Evolutionary conservation across 2,797 vertebrate genomes (phyloP).

Genomic region (Coracias cyanogaster): DNA sequence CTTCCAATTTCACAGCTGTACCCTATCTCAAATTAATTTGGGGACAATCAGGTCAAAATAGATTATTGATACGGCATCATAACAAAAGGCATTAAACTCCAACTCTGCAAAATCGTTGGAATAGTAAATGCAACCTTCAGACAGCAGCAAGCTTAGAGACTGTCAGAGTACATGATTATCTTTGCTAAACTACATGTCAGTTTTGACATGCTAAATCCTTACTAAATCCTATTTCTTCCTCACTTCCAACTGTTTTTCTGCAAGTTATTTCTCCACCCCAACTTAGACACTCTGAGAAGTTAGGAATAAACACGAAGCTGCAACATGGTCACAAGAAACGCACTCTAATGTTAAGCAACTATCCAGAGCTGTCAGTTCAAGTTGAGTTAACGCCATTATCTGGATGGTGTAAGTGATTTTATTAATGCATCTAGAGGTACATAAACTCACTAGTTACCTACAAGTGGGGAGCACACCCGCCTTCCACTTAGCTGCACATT

Average conservation of each 20-base stretch:
- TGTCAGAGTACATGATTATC: not conserved
- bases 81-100: not conserved
- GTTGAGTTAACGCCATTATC: not conserved
- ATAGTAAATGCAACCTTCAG: not conserved
- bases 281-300: not conserved
- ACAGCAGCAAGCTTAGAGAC: not conserved
- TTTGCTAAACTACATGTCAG: not conserved
- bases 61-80: not conserved
- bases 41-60: not conserved
- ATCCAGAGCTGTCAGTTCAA: not conserved
- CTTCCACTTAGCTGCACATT: not conserved
- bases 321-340: not conserved
- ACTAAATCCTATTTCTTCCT: not conserved
- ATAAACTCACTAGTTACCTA: not conserved
- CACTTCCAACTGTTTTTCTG: not conserved
- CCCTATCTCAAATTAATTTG: not conserved
- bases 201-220: not conserved
- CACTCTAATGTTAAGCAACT: accelerated
- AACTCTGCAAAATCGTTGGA: not conserved
- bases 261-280: not conserved
- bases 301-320: not conserved
- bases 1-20: not conserved
- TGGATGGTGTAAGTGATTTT: not conserved
- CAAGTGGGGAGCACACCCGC: not conserved
- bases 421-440: not conserved